Percentiles rank a stretch among this genome's conserved stretches.
These are phyloP conservation scores for Didymodactylos carnosus DNA, from an alignment of 2,888 invertebrate species.

Conservation along the genomic window DNA sequence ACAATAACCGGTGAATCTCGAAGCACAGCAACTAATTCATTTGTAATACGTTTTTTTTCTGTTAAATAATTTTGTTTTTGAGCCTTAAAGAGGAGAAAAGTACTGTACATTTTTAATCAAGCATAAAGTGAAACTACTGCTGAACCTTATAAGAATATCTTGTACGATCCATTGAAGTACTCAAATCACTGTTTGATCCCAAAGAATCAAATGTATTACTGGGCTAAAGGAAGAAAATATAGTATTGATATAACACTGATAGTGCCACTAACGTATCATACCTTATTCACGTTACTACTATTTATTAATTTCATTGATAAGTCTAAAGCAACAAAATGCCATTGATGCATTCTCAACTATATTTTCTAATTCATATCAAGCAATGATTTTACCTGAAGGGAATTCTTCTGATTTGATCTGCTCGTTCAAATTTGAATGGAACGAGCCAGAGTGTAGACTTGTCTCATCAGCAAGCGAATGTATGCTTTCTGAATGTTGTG, in stretches of 20 bases:
- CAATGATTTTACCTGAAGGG: not conserved
- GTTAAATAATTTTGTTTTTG: constrained; percentile 52
- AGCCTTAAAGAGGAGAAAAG: not conserved
- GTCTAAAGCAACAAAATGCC: too few species aligned
- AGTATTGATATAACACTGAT: not conserved
- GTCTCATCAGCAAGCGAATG: too few species aligned
- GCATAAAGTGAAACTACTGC: too few species aligned
- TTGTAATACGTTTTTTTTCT: constrained; percentile 75
- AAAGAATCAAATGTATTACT: not conserved
- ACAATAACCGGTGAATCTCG: constrained; percentile 79
- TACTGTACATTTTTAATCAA: not conserved
- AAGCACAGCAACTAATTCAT: constrained; percentile 64
- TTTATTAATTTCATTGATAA: not conserved
- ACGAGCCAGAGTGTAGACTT: too few species aligned
- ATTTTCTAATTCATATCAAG: too few species aligned
- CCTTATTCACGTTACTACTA: not conserved
- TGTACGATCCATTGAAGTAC: not conserved
- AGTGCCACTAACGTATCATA: not conserved
- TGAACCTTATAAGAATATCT: not conserved
- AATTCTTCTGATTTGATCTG: not conserved
- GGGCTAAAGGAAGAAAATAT: not conserved
- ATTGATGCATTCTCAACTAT: too few species aligned
- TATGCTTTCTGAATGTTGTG: too few species aligned
- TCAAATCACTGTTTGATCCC: not conserved
- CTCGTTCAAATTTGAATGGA: not conserved